phyloP scores from a whole-genome alignment of 92 coral and sea anemone genomes.

The Porites evermanni region DNA sequence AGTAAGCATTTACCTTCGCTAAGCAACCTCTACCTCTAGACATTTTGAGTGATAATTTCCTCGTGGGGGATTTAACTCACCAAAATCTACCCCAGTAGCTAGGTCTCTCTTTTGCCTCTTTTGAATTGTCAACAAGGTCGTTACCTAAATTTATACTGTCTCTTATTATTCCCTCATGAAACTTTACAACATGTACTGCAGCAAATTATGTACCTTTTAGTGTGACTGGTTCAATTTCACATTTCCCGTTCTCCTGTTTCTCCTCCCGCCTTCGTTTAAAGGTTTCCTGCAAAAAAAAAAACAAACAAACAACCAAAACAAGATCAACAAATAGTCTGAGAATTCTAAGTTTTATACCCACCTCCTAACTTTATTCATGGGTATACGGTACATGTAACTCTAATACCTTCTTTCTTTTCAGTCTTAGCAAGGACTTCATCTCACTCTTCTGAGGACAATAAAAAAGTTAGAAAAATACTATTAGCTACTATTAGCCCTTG shows the following conservation, averaged over 20 bases:
- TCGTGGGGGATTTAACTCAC: too few species aligned
- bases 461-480: background rate
- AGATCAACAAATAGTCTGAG: background rate
- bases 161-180: too few species aligned
- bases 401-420: conserved; percentile 50
- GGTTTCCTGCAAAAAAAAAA: background rate
- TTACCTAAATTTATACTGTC: too few species aligned
- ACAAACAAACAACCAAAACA: background rate
- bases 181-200: background rate
- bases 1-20: too few species aligned
- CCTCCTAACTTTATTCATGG: too few species aligned
- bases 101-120: too few species aligned
- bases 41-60: too few species aligned
- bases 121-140: too few species aligned
- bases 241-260: conserved; percentile 11
- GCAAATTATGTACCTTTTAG: background rate
- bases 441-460: conserved; percentile 42
- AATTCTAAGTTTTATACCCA: background rate
- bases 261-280: conserved; percentile 9
- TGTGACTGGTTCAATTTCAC: background rate
- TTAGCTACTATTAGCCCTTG: background rate
- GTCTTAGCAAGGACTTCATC: conserved; percentile 46
- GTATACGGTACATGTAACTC: too few species aligned
- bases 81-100: too few species aligned
- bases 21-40: too few species aligned